These are phyloP conservation scores for Pelagia noctiluca DNA, from an alignment of 30 jellyfish, hydroid and myxozoan genomes.

Conservation along the genomic window DNA sequence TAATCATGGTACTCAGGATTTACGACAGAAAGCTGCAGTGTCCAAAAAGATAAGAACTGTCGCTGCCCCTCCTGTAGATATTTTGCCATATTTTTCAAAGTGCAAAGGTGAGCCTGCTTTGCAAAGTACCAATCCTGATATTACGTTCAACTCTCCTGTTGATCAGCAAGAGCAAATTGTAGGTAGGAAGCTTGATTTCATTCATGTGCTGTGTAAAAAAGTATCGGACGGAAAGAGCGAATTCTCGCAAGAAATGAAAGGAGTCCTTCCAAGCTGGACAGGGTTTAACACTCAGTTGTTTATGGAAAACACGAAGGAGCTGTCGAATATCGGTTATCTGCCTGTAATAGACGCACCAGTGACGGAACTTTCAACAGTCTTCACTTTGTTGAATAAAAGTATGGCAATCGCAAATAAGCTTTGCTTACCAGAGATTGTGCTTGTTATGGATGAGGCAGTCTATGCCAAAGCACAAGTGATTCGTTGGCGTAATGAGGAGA, in stretches of 20 bases:
- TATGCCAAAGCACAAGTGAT: slow-evolving; percentile 77
- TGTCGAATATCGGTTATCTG: slow-evolving; percentile 62
- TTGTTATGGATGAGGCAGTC: slow-evolving; percentile 73
- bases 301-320: not conserved
- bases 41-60: slow-evolving; percentile 28
- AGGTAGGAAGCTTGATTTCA: not conserved
- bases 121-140: too few relatives aligned
- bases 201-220: slow-evolving; percentile 6
- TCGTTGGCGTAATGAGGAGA: slow-evolving; percentile 60
- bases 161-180: not conserved
- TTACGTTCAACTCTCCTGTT: too few relatives aligned
- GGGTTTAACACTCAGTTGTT: slow-evolving; percentile 72
- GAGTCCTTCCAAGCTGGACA: slow-evolving; percentile 71
- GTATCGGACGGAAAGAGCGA: slow-evolving; percentile 6
- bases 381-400: slow-evolving; percentile 34
- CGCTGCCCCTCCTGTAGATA: slow-evolving; percentile 12
- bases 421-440: slow-evolving; percentile 28
- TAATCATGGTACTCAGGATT: not conserved
- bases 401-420: slow-evolving; percentile 53
- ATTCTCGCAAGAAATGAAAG: not conserved
- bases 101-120: slow-evolving; percentile 26
- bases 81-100: slow-evolving; percentile 12
- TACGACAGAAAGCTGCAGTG: not conserved
- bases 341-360: slow-evolving; percentile 72
- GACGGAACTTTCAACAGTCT: slow-evolving; percentile 50